A percentile compares a stretch with the other conserved stretches of the same genome.
These are phyloP conservation scores for Chionoecetes opilio DNA, from an alignment of 1,140 invertebrate genomes.

Conservation along the genomic window DNA sequence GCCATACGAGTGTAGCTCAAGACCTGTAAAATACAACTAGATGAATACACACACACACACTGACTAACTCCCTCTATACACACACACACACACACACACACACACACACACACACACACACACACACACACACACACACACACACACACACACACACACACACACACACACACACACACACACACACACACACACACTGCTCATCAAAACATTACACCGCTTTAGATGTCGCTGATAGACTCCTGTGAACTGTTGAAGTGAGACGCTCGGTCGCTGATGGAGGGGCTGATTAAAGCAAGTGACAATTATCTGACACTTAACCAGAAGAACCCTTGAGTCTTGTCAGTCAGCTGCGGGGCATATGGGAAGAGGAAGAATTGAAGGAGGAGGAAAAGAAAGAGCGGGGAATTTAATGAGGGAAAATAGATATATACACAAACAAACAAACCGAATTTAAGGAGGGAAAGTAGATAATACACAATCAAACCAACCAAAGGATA, in stretches of 20 bases:
- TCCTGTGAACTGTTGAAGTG: conserved; percentile 28
- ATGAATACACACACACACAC: too few relatives aligned
- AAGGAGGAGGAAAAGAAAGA: background rate
- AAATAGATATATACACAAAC: too few relatives aligned
- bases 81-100: background rate
- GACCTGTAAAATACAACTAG: too few relatives aligned
- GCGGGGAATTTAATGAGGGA: too few relatives aligned
- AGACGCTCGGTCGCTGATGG: conserved; percentile 14
- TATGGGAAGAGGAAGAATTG: background rate
- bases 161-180: background rate
- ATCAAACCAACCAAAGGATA: too few relatives aligned
- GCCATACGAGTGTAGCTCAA: too few relatives aligned
- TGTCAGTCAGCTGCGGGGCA: background rate
- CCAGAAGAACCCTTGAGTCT: background rate
- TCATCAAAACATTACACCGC: background rate
- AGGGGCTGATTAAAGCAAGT: background rate
- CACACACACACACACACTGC: background rate
- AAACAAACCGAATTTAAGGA: too few relatives aligned
- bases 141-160: conserved; percentile 38
- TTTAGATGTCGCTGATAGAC: background rate
- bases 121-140: background rate
- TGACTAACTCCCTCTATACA: background rate
- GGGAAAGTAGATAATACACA: background rate
- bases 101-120: background rate
- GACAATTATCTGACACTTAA: conserved; percentile 21